These are phyloP conservation scores for Eledone cirrhosa DNA, from an alignment of 2,888 invertebrate genomes.

Conservation along the genomic window DNA sequence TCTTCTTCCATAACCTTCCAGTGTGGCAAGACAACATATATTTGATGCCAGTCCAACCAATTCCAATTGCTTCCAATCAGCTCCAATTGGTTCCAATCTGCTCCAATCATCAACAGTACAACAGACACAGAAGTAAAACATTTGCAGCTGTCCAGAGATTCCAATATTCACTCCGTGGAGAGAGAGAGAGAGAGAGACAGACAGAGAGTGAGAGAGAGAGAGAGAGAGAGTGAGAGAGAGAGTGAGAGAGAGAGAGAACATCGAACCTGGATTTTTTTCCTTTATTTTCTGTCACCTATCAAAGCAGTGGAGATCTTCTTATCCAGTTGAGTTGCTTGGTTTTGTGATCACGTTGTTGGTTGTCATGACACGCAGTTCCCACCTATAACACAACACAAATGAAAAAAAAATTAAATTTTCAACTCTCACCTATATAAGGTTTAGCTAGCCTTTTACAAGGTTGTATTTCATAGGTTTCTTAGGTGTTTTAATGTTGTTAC, in stretches of 20 bases:
- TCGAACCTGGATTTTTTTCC: neutral
- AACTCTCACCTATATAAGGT: no score
- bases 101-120: no score
- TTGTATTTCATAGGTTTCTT: no score
- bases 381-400: conserved; percentile 72
- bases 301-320: conserved; percentile 32
- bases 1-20: no score
- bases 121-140: no score
- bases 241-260: neutral
- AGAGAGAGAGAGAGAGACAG: neutral
- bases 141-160: neutral
- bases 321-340: conserved; percentile 55
- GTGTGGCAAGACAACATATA: no score
- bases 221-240: neutral
- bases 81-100: no score
- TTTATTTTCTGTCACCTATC: neutral
- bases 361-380: conserved; percentile 77
- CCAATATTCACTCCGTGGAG: neutral
- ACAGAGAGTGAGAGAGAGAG: neutral
- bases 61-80: no score
- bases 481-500: no score
- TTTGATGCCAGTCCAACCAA: no score
- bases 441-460: no score
- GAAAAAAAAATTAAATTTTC: no score
- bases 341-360: conserved; percentile 79